Conservation (phyloP, 2,888 invertebrate species). For the Morpho deidamia region DNA sequence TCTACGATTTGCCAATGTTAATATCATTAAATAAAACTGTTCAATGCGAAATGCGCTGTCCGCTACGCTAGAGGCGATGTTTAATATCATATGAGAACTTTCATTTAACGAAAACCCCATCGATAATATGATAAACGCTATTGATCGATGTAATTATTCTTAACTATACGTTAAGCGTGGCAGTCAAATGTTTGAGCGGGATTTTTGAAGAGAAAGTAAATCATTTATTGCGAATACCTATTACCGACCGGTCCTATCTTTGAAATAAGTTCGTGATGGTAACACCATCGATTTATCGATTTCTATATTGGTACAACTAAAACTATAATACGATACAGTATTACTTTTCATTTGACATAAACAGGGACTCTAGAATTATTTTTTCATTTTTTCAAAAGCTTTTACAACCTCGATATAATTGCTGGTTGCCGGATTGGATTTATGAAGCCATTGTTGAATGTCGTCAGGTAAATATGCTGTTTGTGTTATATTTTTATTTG, state of each 20-base stretch:
- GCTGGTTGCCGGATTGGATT: no score
- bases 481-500: no score
- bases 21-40: no score
- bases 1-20: no score
- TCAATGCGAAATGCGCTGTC: no score
- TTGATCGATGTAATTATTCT: conserved; percentile 54
- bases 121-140: conserved; percentile 25
- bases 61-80: no score
- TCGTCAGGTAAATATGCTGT: no score
- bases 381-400: no score
- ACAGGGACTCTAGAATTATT: no score
- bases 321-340: conserved; percentile 8
- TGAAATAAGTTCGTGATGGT: conserved; percentile 25
- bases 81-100: conserved; percentile 12
- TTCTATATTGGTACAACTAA: conserved; percentile 5
- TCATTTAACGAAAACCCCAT: conserved; percentile 24
- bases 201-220: conserved; percentile 72
- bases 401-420: no score
- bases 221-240: conserved; percentile 63
- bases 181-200: conserved; percentile 37
- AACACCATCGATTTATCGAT: conserved; percentile 37
- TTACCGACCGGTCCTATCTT: conserved; percentile 50
- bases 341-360: no score
- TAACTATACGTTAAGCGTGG: conserved; percentile 44
- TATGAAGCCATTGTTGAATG: no score